Evolutionary conservation across 2,797 vertebrate species (phyloP), one percentile per base, ranked within the genome.

Genomic region (Labroides dimidiatus): DNA sequence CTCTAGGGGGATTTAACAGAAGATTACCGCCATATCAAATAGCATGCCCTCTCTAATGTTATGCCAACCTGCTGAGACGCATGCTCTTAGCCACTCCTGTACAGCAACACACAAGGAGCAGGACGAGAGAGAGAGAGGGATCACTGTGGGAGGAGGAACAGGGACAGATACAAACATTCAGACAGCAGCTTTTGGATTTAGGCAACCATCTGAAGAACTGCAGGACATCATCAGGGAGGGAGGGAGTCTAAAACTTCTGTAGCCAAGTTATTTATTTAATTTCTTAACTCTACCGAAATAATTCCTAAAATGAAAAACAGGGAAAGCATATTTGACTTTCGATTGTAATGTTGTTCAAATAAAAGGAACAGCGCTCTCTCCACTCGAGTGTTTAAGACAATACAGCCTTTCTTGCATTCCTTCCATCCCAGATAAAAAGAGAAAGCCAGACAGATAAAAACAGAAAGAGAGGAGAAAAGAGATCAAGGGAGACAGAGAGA

Each of bases 11-110:
- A 92, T 89, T 92, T 87, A 90, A 76, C 56, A 72, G 75, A 77
- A 91, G 82, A 91, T 91, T 91, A 89, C 82, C 49, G 41, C 75
- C 71, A 84, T 86, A 79, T 91, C 84, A 86, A 87, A 90, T 77
- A 71, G 76, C 69, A 75, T 77, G 83, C 65, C 77, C 82, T 48
- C 75, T 84, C 78, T 87, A 82, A 90, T 90, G 86, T 84, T 77
- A 81, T 80, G 85, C 82, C 88, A 89, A 72, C 82, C 77, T 86
- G 85, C 78, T 88, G 88, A 77, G 61, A 83, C 53, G 36, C 74
- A 69, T 72, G 60, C 66, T 82, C 77, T 69, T 51, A 77, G 72
- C 65, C 53, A 56, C 67, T 79, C 66, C 69, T 72, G 63, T 58
- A 13, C 55, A 64, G 73, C 68, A 65, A 70, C 67, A 83, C 64